Conservation (phyloP, 2,113 vertebrate species). For the Eubucco bourcierii region DNA sequence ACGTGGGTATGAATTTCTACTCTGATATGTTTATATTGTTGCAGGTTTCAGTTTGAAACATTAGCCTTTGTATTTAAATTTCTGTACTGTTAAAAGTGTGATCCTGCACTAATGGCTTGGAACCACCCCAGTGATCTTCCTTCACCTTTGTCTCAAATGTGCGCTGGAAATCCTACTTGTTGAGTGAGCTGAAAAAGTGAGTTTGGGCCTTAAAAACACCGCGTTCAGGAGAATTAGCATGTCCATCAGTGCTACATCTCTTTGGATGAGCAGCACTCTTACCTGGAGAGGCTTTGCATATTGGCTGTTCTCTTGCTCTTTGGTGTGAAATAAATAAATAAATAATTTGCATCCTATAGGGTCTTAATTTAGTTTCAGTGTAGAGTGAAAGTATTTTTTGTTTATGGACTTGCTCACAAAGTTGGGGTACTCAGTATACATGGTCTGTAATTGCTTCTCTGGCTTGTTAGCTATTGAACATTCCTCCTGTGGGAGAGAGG, state of each 20-base stretch:
- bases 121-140: background rate
- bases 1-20: background rate
- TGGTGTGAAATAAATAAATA: background rate
- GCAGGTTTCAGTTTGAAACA: background rate
- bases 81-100: background rate
- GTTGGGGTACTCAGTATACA: background rate
- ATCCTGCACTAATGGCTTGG: background rate
- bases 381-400: background rate
- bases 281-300: background rate
- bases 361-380: background rate
- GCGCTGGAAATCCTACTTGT: background rate
- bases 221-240: background rate
- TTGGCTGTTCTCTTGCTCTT: background rate
- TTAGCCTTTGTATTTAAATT: background rate
- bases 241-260: background rate
- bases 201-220: background rate
- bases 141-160: background rate
- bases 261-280: background rate
- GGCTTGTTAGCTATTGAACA: background rate
- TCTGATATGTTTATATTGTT: fast-evolving
- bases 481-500: background rate
- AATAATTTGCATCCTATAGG: background rate
- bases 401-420: background rate
- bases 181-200: fast-evolving
- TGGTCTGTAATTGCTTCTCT: background rate